Percentiles rank a stretch among this genome's conserved stretches.
phyloP scores from a whole-genome alignment of 2,888 invertebrate species.

The Auanema freiburgensis region DNA sequence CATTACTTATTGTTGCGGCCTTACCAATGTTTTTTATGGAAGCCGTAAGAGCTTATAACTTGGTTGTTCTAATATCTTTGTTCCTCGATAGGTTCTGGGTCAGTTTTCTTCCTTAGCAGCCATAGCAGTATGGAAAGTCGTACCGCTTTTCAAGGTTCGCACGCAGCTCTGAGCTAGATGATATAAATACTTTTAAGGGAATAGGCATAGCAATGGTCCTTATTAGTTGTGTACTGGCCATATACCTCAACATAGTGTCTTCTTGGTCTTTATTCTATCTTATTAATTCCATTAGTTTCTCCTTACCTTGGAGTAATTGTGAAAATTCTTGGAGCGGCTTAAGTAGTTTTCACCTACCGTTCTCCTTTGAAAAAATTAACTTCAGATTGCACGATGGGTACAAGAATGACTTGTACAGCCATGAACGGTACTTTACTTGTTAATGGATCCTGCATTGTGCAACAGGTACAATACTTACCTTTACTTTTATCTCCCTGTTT shows the following conservation, averaged over 20 bases:
- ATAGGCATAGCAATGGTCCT: conserved; percentile 70
- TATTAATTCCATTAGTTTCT: conserved; percentile 77
- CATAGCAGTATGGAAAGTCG: conserved; percentile 80
- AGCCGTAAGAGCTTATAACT: conserved; percentile 46
- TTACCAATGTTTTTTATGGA: conserved; percentile 83
- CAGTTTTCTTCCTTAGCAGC: conserved; percentile 76
- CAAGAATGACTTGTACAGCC: conserved; percentile 47
- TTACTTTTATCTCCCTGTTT: neutral
- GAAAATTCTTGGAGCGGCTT: conserved; percentile 81
- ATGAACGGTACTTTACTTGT: conserved; percentile 57
- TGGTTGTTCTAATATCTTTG: neutral
- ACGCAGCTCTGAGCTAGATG: neutral
- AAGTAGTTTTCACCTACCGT: conserved; percentile 43
- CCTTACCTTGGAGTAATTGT: conserved; percentile 87
- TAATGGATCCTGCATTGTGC: conserved; percentile 56
- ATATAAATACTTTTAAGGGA: conserved; percentile 54
- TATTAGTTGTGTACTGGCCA: conserved; percentile 68
- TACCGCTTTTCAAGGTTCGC: conserved; percentile 74
- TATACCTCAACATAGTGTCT: conserved; percentile 70
- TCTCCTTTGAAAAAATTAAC: too few relatives aligned
- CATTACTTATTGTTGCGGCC: conserved; percentile 79
- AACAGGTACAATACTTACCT: conserved; percentile 14
- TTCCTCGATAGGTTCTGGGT: conserved; percentile 72
- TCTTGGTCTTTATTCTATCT: conserved; percentile 70
- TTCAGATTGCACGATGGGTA: conserved; percentile 57